Evolutionary conservation across 2,888 invertebrate genomes (phyloP).

Genomic region (Drosophila neonasuta): DNA sequence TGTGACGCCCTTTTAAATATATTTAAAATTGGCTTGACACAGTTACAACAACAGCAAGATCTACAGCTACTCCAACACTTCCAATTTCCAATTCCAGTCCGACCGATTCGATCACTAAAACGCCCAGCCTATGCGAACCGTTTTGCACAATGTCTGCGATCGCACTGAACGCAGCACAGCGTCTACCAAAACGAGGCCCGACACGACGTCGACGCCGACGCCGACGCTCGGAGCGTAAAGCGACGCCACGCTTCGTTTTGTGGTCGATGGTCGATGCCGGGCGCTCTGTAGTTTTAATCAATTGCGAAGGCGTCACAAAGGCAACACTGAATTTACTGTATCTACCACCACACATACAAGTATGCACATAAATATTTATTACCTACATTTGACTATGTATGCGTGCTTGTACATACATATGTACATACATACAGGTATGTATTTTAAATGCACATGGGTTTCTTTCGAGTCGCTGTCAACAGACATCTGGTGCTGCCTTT

Average conservation of each 20-base stretch:
- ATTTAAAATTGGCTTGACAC: constrained; percentile 51
- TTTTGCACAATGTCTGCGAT: constrained; percentile 73
- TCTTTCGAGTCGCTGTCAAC: constrained; percentile 33
- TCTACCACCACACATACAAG: constrained; percentile 13
- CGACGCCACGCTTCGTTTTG: constrained; percentile 17
- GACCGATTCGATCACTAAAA: constrained; percentile 7
- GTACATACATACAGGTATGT: neutral
- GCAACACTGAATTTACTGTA: constrained; percentile 37
- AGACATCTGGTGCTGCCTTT: constrained; percentile 42
- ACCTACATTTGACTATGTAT: constrained; percentile 1
- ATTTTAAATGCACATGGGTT: constrained; percentile 42
- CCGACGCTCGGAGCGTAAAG: neutral
- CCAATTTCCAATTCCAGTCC: constrained; percentile 26
- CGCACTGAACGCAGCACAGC: constrained; percentile 59
- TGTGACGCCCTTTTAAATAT: constrained; percentile 42
- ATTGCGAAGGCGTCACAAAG: constrained; percentile 59
- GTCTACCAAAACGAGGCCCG: constrained; percentile 24
- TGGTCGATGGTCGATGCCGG: constrained; percentile 29
- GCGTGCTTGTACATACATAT: neutral
- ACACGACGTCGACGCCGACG: constrained; percentile 1
- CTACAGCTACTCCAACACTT: constrained; percentile 31
- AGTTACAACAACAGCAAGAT: constrained; percentile 31
- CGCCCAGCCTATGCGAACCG: constrained; percentile 45
- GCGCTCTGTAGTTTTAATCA: constrained; percentile 64
- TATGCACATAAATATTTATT: constrained; percentile 1